Conservation (phyloP, 1,140 invertebrate genomes). For the Ceratosolen fusciceps region DNA sequence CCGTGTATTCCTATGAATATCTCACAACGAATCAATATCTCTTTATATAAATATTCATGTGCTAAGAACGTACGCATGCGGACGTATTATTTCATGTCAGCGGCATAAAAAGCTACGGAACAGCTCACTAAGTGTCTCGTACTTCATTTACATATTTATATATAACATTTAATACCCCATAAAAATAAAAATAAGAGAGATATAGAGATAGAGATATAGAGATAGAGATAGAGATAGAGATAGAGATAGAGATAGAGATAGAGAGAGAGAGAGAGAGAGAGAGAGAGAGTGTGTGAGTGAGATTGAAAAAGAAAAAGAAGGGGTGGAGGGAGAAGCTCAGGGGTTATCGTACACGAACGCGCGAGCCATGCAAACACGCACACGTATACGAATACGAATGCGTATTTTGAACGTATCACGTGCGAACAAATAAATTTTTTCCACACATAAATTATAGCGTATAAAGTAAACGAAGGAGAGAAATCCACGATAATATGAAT, state of each 20-base stretch:
- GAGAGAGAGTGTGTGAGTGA: no score
- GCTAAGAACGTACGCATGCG: conserved; percentile 20
- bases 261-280: no score
- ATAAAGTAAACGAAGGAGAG: not conserved
- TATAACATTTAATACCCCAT: not conserved
- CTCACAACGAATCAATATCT: conserved; percentile 43
- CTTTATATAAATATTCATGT: conserved; percentile 28
- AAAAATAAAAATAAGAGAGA: not conserved
- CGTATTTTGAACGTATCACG: conserved; percentile 17
- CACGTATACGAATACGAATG: conserved; percentile 39
- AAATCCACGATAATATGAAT: conserved; percentile 25
- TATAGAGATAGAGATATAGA: no score
- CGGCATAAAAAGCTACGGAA: not conserved
- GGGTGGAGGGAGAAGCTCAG: conserved; percentile 25
- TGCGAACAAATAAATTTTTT: conserved; percentile 33
- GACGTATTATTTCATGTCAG: not conserved
- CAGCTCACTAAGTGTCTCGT: not conserved
- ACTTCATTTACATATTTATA: conserved; percentile 1
- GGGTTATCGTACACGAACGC: conserved; percentile 28
- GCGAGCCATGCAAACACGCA: conserved; percentile 31
- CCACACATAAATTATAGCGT: no score
- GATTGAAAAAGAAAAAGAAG: no score
- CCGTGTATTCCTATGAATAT: conserved; percentile 25
- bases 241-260: no score
- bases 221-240: no score